Evolutionary conservation across 2,888 invertebrate species (phyloP).

Genomic region (Rhogogaster chlorosoma): DNA sequence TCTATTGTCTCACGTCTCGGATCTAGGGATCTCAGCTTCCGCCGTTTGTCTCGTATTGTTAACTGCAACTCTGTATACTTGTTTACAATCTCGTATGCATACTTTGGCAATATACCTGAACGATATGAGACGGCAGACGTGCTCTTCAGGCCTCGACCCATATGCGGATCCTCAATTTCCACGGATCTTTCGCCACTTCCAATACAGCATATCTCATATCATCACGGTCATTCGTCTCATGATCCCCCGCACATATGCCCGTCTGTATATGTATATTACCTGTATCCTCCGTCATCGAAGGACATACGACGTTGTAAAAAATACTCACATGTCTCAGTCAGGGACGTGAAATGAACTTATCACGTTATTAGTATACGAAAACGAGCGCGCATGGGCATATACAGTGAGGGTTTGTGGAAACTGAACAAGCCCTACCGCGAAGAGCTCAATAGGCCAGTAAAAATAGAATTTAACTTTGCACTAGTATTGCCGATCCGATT

Average conservation of each 20-base stretch:
- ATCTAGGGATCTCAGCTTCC: slow-evolving; percentile 1
- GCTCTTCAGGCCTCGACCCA: slow-evolving; percentile 39
- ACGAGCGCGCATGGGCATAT: neutral
- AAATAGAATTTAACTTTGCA: too few relatives aligned
- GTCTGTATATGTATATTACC: neutral
- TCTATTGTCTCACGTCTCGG: neutral
- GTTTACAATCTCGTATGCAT: neutral
- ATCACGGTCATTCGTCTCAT: slow-evolving; percentile 28
- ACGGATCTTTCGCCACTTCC: slow-evolving; percentile 38
- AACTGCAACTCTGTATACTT: neutral
- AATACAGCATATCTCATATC: neutral
- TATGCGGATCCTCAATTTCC: slow-evolving; percentile 34
- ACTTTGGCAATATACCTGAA: neutral
- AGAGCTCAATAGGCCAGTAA: too few relatives aligned
- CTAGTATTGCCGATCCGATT: too few relatives aligned
- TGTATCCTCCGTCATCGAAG: neutral
- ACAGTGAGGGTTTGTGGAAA: too few relatives aligned
- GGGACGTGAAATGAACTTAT: slow-evolving; percentile 10
- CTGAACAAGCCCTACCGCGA: too few relatives aligned
- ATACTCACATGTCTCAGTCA: neutral
- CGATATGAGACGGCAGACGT: neutral
- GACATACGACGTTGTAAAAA: neutral
- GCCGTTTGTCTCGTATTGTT: slow-evolving; percentile 24
- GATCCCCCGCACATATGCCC: neutral
- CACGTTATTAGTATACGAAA: neutral